Base-by-base conservation (phyloP, 1,140 invertebrate genomes). In the Drosophila persimilis region DNA sequence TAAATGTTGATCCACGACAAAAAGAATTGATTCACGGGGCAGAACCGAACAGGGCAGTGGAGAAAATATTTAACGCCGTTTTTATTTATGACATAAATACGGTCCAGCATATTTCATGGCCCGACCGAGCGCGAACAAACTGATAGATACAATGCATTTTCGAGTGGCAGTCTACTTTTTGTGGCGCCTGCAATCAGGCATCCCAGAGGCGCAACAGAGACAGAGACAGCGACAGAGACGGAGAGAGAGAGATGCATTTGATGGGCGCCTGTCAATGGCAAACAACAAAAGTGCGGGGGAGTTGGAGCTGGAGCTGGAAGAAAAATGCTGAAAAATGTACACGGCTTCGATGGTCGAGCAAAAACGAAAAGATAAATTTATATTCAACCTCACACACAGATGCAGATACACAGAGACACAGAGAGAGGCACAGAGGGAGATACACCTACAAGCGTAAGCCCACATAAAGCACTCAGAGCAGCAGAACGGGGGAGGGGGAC, bases 131-230 rank as follows among this genome's bases (percentile, higher is more conserved):
- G 67, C 67, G 64, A 86, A 67, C 70, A 66, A 86, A 77, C 81
- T 85, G 81, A 85, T 85, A 85, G 81, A 86, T 81, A 70, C 83
- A 86, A 85, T 86, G 74, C 83, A 77, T 85, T 85, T 85, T 73
- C 63, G 61, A 85, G 77, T 86, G 73, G 69, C 78, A 61, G 67
- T 62, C 47, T 43, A 44, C 51, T 15, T 55, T 15, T 44, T 63
- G 13, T n/a, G 29, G 61, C 54, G 62, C 63, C 74, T 76, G 78
- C 67, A 73, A 83, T 69, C 67, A 63, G 69, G 47, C 41, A 53
- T 64, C 55, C 53, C 43, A 13, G 43, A 43, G 20, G n/a, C 31
- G 9, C 13, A 20, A 20, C 4, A 15, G 15, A 15, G 15, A 15
- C 15, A 0, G 15, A 3, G 54, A 51, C n/a, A n/a, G n/a, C n/a